A percentile compares a stretch with the other conserved stretches of the same genome.
Evolutionary conservation across 1,140 invertebrate genomes (phyloP).

Genomic region (Drosophila persimilis): DNA sequence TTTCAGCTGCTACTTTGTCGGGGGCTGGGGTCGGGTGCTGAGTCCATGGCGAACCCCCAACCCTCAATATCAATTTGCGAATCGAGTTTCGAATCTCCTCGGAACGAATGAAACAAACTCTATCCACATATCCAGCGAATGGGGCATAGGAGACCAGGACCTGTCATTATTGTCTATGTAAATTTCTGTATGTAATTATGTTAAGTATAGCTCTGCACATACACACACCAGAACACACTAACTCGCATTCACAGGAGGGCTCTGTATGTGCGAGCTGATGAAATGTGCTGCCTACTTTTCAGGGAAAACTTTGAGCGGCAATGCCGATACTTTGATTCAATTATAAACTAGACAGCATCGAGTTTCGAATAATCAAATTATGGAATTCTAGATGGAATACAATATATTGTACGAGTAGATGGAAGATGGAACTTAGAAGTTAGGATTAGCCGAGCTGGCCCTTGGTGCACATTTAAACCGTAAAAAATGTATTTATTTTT

Average conservation of each 20-base stretch:
- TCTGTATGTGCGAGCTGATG: neutral
- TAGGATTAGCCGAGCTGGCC: conserved; percentile 61
- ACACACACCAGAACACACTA: conserved; percentile 4
- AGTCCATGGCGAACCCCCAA: neutral
- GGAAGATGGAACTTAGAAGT: neutral
- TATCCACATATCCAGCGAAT: conserved; percentile 25
- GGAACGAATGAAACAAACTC: neutral
- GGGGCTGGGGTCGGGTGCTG: neutral
- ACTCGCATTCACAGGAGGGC: neutral
- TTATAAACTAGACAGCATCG: neutral
- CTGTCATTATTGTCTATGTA: conserved; percentile 57
- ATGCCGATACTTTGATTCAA: conserved; percentile 1
- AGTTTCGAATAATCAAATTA: conserved; percentile 1
- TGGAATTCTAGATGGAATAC: neutral
- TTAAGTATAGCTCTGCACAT: conserved; percentile 34
- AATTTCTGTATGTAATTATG: conserved; percentile 72
- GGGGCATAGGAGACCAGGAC: neutral
- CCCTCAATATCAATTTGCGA: conserved; percentile 9
- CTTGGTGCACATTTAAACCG: conserved; percentile 36
- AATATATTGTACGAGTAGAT: neutral
- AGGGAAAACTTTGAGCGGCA: conserved; percentile 14
- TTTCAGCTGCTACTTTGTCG: conserved; percentile 9
- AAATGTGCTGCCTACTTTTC: conserved; percentile 43
- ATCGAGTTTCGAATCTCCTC: conserved; percentile 5
- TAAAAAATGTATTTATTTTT: conserved; percentile 17